Evolutionary conservation across 1,140 invertebrate genomes (phyloP).

Genomic region (Proctacanthus coquilletti): DNA sequence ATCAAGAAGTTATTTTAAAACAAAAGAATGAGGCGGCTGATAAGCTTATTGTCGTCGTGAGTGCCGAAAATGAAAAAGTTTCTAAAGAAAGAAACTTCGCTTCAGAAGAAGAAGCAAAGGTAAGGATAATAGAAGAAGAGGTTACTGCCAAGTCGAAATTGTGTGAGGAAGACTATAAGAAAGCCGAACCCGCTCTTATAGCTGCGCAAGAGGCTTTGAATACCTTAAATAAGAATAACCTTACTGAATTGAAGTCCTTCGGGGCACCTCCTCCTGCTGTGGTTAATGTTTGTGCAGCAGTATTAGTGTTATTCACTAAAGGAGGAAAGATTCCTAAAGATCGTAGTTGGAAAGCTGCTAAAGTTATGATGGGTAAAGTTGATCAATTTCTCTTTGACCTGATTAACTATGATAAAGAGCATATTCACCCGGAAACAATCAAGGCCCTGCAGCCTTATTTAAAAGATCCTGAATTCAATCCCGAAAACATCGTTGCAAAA

Average conservation of each 20-base stretch:
- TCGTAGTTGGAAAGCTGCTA: slow-evolving; percentile 82
- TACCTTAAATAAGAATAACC: slow-evolving; percentile 83
- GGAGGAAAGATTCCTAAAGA: slow-evolving; percentile 86
- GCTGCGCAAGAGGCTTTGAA: slow-evolving; percentile 83
- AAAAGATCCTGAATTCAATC: slow-evolving; percentile 59
- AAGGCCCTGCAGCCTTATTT: slow-evolving; percentile 49
- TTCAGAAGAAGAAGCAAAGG: slow-evolving; percentile 76
- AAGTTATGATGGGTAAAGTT: slow-evolving; percentile 68
- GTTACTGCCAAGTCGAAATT: slow-evolving; percentile 70
- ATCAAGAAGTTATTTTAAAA: slow-evolving; percentile 75
- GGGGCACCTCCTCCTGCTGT: slow-evolving; percentile 69
- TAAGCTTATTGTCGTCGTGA: slow-evolving; percentile 74
- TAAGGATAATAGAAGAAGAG: slow-evolving; percentile 73
- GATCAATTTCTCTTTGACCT: slow-evolving; percentile 73
- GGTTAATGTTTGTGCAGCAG: slow-evolving; percentile 70
- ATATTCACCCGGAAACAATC: slow-evolving; percentile 75
- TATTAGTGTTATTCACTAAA: slow-evolving; percentile 68
- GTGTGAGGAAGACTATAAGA: slow-evolving; percentile 77
- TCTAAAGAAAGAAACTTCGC: slow-evolving; percentile 69
- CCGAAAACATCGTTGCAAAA: slow-evolving; percentile 70
- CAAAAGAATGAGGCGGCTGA: slow-evolving; percentile 83
- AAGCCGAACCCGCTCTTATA: slow-evolving; percentile 77
- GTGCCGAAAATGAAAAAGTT: slow-evolving; percentile 81
- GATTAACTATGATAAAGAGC: slow-evolving; percentile 84
- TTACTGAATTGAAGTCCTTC: slow-evolving; percentile 91